phyloP scores from a whole-genome alignment of 2,888 invertebrate genomes.

The Dermolepida albohirtum region DNA sequence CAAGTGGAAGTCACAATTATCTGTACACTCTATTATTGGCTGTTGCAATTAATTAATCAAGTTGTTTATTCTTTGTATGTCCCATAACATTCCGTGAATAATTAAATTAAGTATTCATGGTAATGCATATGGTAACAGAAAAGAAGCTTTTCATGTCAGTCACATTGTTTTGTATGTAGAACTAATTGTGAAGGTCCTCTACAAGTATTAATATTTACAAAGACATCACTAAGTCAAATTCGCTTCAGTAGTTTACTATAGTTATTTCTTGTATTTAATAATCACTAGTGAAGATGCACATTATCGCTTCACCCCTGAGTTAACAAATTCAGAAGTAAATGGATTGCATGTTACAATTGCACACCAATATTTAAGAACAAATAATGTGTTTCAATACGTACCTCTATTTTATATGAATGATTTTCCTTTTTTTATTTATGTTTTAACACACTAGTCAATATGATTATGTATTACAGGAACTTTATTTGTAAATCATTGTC shows the following conservation, averaged over 20 bases:
- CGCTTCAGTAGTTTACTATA: constrained; percentile 4
- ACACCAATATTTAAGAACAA: constrained; percentile 5
- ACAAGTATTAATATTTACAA: constrained; percentile 11
- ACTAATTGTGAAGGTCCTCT: constrained; percentile 3
- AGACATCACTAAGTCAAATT: constrained; percentile 4
- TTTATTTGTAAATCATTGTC: background rate
- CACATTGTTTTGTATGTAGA: background rate
- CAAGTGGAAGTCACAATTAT: constrained; percentile 5
- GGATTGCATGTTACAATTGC: constrained; percentile 14
- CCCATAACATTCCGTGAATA: constrained; percentile 18
- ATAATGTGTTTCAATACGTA: constrained; percentile 7
- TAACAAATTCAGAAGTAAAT: constrained; percentile 8
- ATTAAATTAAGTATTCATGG: constrained; percentile 12
- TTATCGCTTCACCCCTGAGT: constrained; percentile 5
- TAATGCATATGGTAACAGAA: constrained; percentile 2
- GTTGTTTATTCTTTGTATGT: background rate
- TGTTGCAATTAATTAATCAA: constrained; percentile 5
- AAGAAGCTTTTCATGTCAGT: constrained; percentile 23
- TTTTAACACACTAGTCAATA: constrained; percentile 33
- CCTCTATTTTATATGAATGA: constrained; percentile 1
- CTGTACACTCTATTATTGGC: constrained; percentile 7
- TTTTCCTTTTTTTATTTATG: constrained; percentile 15
- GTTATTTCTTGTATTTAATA: constrained; percentile 17
- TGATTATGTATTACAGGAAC: constrained; percentile 3
- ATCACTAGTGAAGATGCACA: constrained; percentile 6